These are phyloP conservation scores for Aselliscus stoliczkanus DNA, from an alignment of 2,797 vertebrate genomes.

Conservation along the genomic window DNA sequence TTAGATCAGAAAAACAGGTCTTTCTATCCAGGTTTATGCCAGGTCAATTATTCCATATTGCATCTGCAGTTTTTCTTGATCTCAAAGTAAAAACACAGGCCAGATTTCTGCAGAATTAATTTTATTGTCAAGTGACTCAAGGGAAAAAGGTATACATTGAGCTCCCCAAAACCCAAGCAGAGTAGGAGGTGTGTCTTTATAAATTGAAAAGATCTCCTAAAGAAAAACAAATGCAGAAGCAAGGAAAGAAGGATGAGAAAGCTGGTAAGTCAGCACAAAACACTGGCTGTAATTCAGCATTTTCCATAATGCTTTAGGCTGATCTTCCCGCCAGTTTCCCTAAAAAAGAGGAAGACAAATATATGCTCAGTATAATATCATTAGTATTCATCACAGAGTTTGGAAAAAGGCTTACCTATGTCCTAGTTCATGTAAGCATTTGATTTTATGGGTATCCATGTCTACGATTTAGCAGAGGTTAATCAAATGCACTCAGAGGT, in stretches of 20 bases:
- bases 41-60: background rate
- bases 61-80: background rate
- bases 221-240: slow-evolving; percentile 16
- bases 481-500: background rate
- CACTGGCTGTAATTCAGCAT: slow-evolving; percentile 71
- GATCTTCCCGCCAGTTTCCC: slow-evolving; percentile 80
- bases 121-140: slow-evolving; percentile 63
- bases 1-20: background rate
- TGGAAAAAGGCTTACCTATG: background rate
- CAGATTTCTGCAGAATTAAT: slow-evolving; percentile 34
- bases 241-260: background rate
- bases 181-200: background rate
- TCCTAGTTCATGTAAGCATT: background rate
- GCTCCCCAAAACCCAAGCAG: background rate
- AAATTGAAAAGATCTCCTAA: background rate
- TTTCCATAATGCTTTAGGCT: slow-evolving; percentile 78
- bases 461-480: background rate
- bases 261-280: background rate
- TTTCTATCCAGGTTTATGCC: background rate
- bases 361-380: background rate
- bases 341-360: slow-evolving; percentile 53
- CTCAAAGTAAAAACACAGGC: background rate
- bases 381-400: background rate
- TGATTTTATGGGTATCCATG: background rate
- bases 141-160: background rate